Evolutionary conservation across 2,888 invertebrate genomes (phyloP).

Genomic region (Drosophila formosana): DNA sequence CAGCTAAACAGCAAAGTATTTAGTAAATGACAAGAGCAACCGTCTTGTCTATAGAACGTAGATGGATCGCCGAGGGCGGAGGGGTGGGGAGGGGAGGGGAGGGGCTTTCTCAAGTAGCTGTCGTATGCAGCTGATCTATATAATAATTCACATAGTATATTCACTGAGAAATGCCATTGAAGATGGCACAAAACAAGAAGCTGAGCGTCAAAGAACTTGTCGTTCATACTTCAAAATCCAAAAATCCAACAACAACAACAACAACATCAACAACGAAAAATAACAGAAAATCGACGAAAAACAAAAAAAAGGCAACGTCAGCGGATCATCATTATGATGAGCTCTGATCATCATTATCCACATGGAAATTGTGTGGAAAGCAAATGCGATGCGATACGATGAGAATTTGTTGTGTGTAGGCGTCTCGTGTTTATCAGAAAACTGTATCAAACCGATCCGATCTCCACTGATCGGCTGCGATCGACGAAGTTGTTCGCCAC

Average conservation of each 20-base stretch:
- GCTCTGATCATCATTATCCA: constrained; percentile 14
- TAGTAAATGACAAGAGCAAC: constrained; percentile 62
- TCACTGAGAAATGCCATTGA: constrained; percentile 40
- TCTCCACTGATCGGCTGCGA: constrained; percentile 32
- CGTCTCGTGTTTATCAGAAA: constrained; percentile 32
- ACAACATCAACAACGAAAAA: background rate
- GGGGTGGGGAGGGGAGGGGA: background rate
- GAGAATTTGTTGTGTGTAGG: constrained; percentile 34
- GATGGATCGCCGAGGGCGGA: background rate
- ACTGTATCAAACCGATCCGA: constrained; percentile 26
- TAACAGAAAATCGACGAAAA: background rate
- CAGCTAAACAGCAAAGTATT: constrained; percentile 69
- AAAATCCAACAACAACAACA: background rate
- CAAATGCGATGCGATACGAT: constrained; percentile 44
- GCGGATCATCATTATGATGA: constrained; percentile 46
- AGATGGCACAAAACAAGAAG: constrained; percentile 34
- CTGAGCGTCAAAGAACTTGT: constrained; percentile 68
- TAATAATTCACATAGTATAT: constrained; percentile 63
- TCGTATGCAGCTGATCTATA: constrained; percentile 56
- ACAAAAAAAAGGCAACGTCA: constrained; percentile 57
- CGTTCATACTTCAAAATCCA: constrained; percentile 65
- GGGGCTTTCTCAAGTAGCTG: constrained; percentile 60
- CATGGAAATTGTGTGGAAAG: constrained; percentile 58
- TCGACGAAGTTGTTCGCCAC: constrained; percentile 13
- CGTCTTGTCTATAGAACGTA: constrained; percentile 8